phyloP scores from a whole-genome alignment of 2,888 invertebrate genomes.

The Orthosia cruda region DNA sequence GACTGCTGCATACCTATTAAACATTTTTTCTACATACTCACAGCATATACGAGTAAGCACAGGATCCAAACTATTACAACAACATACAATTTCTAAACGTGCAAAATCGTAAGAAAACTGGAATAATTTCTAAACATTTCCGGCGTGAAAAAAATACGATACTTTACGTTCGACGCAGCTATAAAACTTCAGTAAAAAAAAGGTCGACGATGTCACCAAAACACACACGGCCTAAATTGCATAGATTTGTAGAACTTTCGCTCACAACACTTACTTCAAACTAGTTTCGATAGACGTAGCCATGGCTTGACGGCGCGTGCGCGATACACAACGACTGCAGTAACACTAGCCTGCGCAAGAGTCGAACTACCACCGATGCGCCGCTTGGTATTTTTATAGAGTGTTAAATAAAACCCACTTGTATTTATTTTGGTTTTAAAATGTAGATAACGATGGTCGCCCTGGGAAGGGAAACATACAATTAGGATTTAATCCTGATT shows the following conservation, averaged over 20 bases:
- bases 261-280: constrained; percentile 85
- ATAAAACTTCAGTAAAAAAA: constrained; percentile 17
- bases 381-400: constrained; percentile 27
- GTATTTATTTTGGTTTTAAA: constrained; percentile 9
- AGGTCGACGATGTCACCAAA: constrained; percentile 45
- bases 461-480: background rate
- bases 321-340: constrained; percentile 56
- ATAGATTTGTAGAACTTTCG: constrained; percentile 77
- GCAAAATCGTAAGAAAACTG: constrained; percentile 56
- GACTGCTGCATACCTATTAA: background rate
- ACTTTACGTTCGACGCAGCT: constrained; percentile 10
- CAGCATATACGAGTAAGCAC: background rate
- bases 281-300: constrained; percentile 86
- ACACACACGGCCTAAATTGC: constrained; percentile 64
- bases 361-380: constrained; percentile 57
- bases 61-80: constrained; percentile 25
- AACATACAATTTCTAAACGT: constrained; percentile 44
- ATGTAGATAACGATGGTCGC: background rate
- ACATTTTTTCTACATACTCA: constrained; percentile 15
- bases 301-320: constrained; percentile 74
- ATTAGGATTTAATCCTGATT: too few species aligned
- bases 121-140: constrained; percentile 56
- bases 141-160: constrained; percentile 28
- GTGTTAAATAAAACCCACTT: constrained; percentile 28
- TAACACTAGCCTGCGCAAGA: constrained; percentile 69